A percentile compares a stretch with the other conserved stretches of the same genome.
phyloP scores from a whole-genome alignment of 1,140 invertebrate genomes.

The Epicauta chinensis region DNA sequence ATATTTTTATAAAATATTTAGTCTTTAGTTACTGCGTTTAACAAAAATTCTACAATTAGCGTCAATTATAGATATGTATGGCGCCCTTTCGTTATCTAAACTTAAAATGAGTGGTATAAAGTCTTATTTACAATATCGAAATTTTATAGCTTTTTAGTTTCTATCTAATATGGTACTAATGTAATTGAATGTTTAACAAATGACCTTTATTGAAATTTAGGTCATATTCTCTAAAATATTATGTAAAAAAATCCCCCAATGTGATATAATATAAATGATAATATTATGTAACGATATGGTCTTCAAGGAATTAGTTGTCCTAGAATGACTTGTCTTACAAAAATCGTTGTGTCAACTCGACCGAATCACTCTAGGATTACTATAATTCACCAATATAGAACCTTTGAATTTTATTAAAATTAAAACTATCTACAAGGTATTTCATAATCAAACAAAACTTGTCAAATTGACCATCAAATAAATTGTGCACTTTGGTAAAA shows the following conservation, averaged over 20 bases:
- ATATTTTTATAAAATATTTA: too few species aligned
- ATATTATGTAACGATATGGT: slow-evolving; percentile 17
- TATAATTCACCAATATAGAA: background rate
- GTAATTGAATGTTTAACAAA: slow-evolving; percentile 11
- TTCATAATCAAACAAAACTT: slow-evolving; percentile 23
- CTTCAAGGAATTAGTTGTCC: background rate
- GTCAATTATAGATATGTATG: too few species aligned
- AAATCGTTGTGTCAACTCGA: too few species aligned
- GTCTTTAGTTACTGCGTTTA: too few species aligned
- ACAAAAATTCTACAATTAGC: too few species aligned
- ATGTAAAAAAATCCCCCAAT: slow-evolving; percentile 22
- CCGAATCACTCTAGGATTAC: too few species aligned
- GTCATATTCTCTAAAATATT: slow-evolving; percentile 11
- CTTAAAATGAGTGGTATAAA: too few species aligned
- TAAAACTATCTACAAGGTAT: slow-evolving; percentile 21
- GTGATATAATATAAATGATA: slow-evolving; percentile 29
- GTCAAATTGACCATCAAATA: slow-evolving; percentile 12
- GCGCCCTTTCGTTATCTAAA: too few species aligned
- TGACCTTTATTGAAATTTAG: slow-evolving; percentile 4
- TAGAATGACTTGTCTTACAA: slow-evolving; percentile 7
- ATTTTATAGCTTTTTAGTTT: too few species aligned
- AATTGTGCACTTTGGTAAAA: slow-evolving; percentile 21
- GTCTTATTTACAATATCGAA: too few species aligned
- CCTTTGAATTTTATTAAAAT: background rate
- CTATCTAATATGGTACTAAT: slow-evolving; percentile 7